Evolutionary conservation across 2,797 vertebrate species (phyloP).

Genomic region (Eulemur mongoz): DNA sequence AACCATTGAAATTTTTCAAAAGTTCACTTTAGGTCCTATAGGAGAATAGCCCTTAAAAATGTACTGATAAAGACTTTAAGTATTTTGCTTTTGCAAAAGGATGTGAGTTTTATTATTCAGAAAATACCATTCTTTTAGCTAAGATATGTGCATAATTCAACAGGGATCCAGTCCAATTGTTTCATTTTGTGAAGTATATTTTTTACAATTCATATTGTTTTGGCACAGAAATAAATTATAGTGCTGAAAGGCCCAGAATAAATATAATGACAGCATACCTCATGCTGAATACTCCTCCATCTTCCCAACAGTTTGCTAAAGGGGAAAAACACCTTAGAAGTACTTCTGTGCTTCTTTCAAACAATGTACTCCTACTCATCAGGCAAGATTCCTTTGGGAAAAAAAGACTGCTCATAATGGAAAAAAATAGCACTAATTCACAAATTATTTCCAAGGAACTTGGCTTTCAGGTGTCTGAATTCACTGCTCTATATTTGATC

Average conservation of each 20-base stretch:
- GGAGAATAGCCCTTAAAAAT: constrained; percentile 40
- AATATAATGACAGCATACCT: constrained; percentile 74
- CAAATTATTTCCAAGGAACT: not conserved
- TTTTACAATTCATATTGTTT: constrained; percentile 80
- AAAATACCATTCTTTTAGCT: constrained; percentile 66
- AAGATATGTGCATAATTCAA: constrained; percentile 75
- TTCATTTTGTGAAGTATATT: constrained; percentile 74
- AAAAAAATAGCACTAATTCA: not conserved
- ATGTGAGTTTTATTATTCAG: constrained; percentile 59
- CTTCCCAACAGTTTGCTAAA: constrained; percentile 63
- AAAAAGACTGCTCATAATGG: constrained; percentile 20
- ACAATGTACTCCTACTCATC: constrained; percentile 62
- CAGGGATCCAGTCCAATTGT: constrained; percentile 64
- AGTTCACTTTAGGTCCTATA: constrained; percentile 30
- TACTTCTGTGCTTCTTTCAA: constrained; percentile 57
- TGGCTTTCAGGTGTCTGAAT: not conserved
- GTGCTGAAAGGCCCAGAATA: constrained; percentile 68
- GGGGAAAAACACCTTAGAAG: constrained; percentile 67
- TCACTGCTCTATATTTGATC: not conserved
- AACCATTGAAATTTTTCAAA: not conserved
- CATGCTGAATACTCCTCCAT: constrained; percentile 68
- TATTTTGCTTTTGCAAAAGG: constrained; percentile 48
- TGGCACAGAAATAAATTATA: constrained; percentile 77
- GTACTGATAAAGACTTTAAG: constrained; percentile 19
- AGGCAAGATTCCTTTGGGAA: constrained; percentile 47